Evolutionary conservation across 2,113 vertebrate genomes (phyloP), one percentile per base, ranked within the genome.

Genomic region (Dromaius novaehollandiae): DNA sequence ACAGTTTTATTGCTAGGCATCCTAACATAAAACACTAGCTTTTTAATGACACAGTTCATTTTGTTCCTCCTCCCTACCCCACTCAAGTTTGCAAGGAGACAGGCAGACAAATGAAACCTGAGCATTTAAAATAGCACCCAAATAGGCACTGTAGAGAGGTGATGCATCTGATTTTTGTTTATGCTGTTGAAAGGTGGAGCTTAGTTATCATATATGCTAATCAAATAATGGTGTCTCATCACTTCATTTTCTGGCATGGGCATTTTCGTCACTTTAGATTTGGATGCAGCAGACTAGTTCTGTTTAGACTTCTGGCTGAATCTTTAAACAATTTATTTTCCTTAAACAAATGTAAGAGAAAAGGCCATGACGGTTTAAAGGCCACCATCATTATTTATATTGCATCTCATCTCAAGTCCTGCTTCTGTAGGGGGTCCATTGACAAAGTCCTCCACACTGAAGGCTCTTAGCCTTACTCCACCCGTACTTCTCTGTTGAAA

Each of bases 111-210:
- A 42, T 4, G 60, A 64, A 58, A 34, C 55, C 19, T 44, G 48
- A 25, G n/a, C 9, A 8, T 42, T 73, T 55, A 40, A 53, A 20
- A 34, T 32, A 30, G 11, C 8, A 61, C 32, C 56, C 56, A 13
- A 22, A 7, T 0, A 55, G 75, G 14, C 22, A 3, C 21, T 20
- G 34, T 20, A 12, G 64, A 7, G 19, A 66, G n/a, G n/a, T 0
- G 4, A 19, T 14, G 19, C 12, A 32, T 42, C 32, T 26, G 21
- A 2, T 15, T 28, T 53, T 21, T 12, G 7, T 42, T 63, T 17
- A 13, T 19, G 4, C 13, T 83, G 48, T 74, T 63, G n/a, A 50
- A 74, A 79, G 21, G 30, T 78, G 18, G 25, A 63, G 34, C 10
- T 64, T 53, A 17, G 34, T 44, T 87, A 64, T 61, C 10, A 1